phyloP scores from a whole-genome alignment of 1,140 invertebrate genomes.

The Colletes gigas region DNA sequence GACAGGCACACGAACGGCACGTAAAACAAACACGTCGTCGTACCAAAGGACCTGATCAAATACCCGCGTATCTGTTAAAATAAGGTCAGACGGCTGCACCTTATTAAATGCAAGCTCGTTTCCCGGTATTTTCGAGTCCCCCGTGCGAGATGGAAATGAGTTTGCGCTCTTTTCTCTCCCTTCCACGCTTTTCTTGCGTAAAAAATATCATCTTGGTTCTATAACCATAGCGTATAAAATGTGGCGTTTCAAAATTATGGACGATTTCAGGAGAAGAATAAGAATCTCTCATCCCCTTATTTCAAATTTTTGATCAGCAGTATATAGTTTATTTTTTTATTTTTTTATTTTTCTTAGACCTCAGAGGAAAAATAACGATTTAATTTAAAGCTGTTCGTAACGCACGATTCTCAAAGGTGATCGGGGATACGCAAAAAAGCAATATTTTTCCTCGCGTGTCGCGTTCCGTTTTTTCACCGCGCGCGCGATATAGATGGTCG shows the following conservation, averaged over 20 bases:
- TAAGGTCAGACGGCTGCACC: constrained; percentile 61
- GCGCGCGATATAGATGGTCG: constrained; percentile 21
- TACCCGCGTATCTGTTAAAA: constrained; percentile 70
- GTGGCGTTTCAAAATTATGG: too few relatives aligned
- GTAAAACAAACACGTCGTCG: constrained; percentile 56
- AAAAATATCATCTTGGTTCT: too few relatives aligned
- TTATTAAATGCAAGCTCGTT: constrained; percentile 60
- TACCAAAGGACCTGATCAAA: constrained; percentile 62
- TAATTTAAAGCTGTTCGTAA: too few relatives aligned
- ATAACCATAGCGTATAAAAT: too few relatives aligned
- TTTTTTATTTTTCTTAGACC: too few relatives aligned
- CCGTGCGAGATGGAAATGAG: neutral
- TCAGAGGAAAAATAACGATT: too few relatives aligned
- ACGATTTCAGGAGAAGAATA: too few relatives aligned
- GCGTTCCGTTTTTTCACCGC: constrained; percentile 39
- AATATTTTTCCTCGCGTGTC: neutral
- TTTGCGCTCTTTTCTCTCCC: neutral
- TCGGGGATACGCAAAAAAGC: neutral
- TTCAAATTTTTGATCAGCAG: too few relatives aligned
- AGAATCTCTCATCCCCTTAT: too few relatives aligned
- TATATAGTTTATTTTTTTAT: too few relatives aligned
- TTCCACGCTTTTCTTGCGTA: neutral
- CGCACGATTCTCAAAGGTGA: neutral
- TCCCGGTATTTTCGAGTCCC: neutral
- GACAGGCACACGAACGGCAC: constrained; percentile 58